phyloP scores from a whole-genome alignment of 2,888 invertebrate genomes.

The Drosophila putrida region DNA sequence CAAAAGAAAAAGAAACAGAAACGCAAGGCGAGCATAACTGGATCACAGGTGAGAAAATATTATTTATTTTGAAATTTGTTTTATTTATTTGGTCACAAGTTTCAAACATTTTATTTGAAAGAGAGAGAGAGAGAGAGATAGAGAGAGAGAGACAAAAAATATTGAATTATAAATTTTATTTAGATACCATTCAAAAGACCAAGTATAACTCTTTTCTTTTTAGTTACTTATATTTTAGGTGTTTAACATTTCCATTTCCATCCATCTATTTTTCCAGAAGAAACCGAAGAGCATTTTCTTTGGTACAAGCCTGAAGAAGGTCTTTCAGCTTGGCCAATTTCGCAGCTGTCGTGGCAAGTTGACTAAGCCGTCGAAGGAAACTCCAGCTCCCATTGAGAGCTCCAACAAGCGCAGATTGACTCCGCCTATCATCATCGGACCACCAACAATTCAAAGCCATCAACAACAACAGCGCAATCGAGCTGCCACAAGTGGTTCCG shows the following conservation, averaged over 20 bases:
- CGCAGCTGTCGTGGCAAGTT: conserved; percentile 84
- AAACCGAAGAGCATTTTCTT: conserved; percentile 88
- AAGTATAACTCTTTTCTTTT: no score
- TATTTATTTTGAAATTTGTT: no score
- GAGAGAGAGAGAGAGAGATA: no score
- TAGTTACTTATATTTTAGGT: no score
- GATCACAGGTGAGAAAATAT: conserved; percentile 66
- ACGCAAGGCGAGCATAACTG: conserved; percentile 84
- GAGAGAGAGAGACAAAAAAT: no score
- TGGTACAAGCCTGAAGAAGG: conserved; percentile 88
- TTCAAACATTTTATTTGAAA: no score
- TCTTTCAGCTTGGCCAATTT: conserved; percentile 87
- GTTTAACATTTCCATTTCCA: no score
- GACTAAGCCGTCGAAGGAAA: conserved; percentile 75
- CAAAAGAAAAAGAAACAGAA: conserved; percentile 90
- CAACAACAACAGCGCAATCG: conserved; percentile 85
- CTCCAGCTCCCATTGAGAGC: conserved; percentile 9
- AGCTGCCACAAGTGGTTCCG: conserved; percentile 88
- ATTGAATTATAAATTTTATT: no score
- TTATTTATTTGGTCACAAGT: no score
- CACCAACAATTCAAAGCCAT: conserved; percentile 67
- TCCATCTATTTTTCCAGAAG: conserved; percentile 81
- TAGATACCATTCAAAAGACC: no score
- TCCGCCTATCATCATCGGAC: conserved; percentile 68
- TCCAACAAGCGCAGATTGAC: conserved; percentile 55